These are phyloP conservation scores for Gadus chalcogrammus DNA, from an alignment of 2,113 vertebrate genomes.

Conservation along the genomic window DNA sequence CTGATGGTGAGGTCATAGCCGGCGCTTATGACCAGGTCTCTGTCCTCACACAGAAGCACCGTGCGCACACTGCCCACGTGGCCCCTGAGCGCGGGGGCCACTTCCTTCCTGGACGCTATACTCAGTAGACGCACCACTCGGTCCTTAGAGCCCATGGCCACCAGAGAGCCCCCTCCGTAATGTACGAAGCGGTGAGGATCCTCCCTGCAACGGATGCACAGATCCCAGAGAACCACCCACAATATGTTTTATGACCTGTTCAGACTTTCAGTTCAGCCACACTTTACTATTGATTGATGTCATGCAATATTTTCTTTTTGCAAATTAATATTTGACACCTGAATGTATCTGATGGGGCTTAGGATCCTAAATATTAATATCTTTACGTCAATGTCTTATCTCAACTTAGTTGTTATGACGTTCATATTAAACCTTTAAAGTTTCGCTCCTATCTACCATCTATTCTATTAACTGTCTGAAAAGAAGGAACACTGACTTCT, in stretches of 20 bases:
- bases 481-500: conserved; percentile 68
- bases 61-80: conserved; percentile 71
- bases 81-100: conserved; percentile 59
- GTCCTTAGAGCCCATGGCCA: conserved; percentile 74
- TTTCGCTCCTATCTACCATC: too few relatives aligned
- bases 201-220: conserved; percentile 54
- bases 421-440: too few relatives aligned
- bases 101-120: conserved; percentile 35
- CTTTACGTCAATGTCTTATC: too few relatives aligned
- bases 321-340: too few relatives aligned
- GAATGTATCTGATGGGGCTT: too few relatives aligned
- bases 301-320: too few relatives aligned
- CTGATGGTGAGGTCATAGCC: conserved; percentile 84
- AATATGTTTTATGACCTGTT: too few relatives aligned
- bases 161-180: conserved; percentile 70
- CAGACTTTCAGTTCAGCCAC: too few relatives aligned
- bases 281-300: too few relatives aligned
- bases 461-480: not conserved
- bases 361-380: too few relatives aligned
- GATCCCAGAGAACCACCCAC: not conserved
- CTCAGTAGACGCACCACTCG: conserved; percentile 67
- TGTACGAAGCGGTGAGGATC: conserved; percentile 77
- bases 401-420: too few relatives aligned
- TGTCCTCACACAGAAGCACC: conserved; percentile 72
- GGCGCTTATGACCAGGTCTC: conserved; percentile 72